These are phyloP conservation scores for Leptinotarsa lineolata DNA, from an alignment of 1,140 invertebrate species.

Conservation along the genomic window DNA sequence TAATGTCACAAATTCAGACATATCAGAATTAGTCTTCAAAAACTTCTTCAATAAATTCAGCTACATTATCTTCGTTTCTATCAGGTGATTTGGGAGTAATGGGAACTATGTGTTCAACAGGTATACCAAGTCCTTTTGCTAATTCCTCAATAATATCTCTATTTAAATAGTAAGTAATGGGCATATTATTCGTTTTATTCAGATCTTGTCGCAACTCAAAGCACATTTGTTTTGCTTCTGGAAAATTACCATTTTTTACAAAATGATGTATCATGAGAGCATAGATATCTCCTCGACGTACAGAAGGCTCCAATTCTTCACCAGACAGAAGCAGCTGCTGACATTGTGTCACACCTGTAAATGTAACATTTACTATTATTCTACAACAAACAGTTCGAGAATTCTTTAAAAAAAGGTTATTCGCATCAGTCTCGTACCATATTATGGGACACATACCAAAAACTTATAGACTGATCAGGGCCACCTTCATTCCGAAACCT, in stretches of 20 bases:
- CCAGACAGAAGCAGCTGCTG: constrained; percentile 61
- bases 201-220: constrained; percentile 51
- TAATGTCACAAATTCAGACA: not conserved
- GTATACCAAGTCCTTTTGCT: constrained; percentile 49
- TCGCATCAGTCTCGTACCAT: not conserved
- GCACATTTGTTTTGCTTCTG: constrained; percentile 49
- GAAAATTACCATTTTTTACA: constrained; percentile 55
- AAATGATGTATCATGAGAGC: constrained; percentile 61
- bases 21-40: constrained; percentile 40
- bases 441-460: too few species aligned
- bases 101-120: constrained; percentile 46
- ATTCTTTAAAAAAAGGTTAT: not conserved
- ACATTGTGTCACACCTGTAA: constrained; percentile 61
- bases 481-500: too few species aligned
- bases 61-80: constrained; percentile 40
- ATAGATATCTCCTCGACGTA: constrained; percentile 62
- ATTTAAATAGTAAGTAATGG: constrained; percentile 54
- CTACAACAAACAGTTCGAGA: too few species aligned
- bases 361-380: not conserved
- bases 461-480: too few species aligned
- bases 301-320: constrained; percentile 59
- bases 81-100: constrained; percentile 28
- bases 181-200: constrained; percentile 35
- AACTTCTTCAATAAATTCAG: constrained; percentile 48
- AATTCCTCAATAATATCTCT: constrained; percentile 52